These are phyloP conservation scores for Drosophila jambulina DNA, from an alignment of 1,140 invertebrate species.

Conservation along the genomic window DNA sequence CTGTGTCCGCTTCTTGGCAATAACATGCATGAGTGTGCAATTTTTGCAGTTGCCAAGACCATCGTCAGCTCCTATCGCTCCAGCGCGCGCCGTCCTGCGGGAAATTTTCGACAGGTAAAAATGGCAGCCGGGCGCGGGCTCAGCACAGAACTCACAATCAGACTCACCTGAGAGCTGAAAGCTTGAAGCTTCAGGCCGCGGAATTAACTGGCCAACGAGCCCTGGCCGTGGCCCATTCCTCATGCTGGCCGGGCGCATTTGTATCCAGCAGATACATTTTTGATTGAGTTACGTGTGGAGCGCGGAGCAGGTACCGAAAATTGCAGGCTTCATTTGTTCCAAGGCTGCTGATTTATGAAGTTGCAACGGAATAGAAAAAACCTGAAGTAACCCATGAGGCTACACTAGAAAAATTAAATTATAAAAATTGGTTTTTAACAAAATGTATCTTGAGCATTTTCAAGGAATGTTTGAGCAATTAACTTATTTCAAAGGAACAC, in stretches of 20 bases:
- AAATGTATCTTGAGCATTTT: too few relatives aligned
- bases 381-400: constrained; percentile 4
- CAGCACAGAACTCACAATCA: constrained; percentile 24
- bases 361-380: constrained; percentile 23
- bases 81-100: constrained; percentile 63
- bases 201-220: constrained; percentile 55
- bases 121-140: constrained; percentile 48
- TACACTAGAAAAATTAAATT: background rate
- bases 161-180: constrained; percentile 34
- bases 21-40: constrained; percentile 83
- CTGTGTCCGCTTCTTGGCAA: constrained; percentile 79
- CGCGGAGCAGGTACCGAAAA: constrained; percentile 18
- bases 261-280: constrained; percentile 79
- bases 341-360: constrained; percentile 73
- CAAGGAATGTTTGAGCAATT: too few relatives aligned
- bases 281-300: constrained; percentile 79
- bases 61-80: constrained; percentile 52
- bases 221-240: constrained; percentile 52
- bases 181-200: constrained; percentile 36
- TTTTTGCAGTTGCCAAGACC: constrained; percentile 78
- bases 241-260: constrained; percentile 61
- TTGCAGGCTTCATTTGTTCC: constrained; percentile 75
- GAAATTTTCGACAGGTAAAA: constrained; percentile 84
- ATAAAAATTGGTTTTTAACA: too few relatives aligned
- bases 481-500: background rate